Conservation (phyloP, 2,888 invertebrate genomes). For the Anthoptus insignis region DNA sequence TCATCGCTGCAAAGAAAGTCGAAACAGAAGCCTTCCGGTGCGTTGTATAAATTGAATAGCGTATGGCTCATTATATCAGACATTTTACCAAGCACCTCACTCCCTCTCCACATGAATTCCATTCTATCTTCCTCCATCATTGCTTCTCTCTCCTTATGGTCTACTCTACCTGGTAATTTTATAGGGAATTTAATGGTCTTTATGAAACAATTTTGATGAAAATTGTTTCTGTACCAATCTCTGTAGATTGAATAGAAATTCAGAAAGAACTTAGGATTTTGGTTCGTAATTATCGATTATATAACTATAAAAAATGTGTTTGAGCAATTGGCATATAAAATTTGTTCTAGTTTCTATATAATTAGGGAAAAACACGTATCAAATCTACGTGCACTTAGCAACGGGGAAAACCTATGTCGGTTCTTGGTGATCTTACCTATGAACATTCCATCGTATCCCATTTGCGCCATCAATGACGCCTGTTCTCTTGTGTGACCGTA, state of each 20-base stretch:
- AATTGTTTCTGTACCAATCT: no score
- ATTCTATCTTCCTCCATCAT: slow-evolving; percentile 87
- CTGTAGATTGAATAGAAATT: no score
- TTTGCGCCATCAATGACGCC: slow-evolving; percentile 88
- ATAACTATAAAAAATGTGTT: no score
- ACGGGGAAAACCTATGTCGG: no score
- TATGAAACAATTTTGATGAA: no score
- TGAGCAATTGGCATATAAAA: no score
- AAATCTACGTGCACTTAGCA: no score
- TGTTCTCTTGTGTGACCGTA: slow-evolving; percentile 92
- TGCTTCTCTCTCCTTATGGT: slow-evolving; percentile 88
- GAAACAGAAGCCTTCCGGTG: slow-evolving; percentile 92
- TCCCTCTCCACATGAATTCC: slow-evolving; percentile 91
- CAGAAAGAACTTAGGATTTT: no score
- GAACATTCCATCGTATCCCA: slow-evolving; percentile 92
- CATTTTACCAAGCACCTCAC: slow-evolving; percentile 83
- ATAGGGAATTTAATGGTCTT: not conserved
- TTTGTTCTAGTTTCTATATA: no score
- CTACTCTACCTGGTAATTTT: slow-evolving; percentile 82
- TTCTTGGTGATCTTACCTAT: no score
- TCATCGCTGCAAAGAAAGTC: slow-evolving; percentile 90
- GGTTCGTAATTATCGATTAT: no score
- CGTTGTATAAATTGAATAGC: slow-evolving; percentile 88
- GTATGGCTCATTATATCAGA: slow-evolving; percentile 90
- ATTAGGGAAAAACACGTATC: no score